Evolutionary conservation across 2,797 vertebrate species (phyloP).

Genomic region (Oceanodroma leucorhoa): DNA sequence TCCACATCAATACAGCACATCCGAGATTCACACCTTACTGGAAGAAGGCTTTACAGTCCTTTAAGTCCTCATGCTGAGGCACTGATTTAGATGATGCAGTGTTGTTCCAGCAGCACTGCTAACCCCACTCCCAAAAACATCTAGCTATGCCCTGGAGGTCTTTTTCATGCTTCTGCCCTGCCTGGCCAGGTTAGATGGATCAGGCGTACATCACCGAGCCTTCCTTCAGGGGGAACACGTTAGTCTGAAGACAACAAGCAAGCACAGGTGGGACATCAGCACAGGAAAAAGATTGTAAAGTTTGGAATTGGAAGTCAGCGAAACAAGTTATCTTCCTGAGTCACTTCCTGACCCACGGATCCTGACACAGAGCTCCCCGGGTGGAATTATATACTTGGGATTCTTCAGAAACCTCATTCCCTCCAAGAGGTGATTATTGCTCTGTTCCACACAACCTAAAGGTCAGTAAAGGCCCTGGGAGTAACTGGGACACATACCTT

Average conservation of each 20-base stretch:
- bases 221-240: background rate
- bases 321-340: slow-evolving; percentile 17
- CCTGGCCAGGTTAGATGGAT: background rate
- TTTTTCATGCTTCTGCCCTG: background rate
- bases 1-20: rapidly evolving
- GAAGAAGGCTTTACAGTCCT: background rate
- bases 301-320: background rate
- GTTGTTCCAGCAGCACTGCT: background rate
- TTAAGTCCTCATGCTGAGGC: background rate
- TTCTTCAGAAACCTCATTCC: background rate
- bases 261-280: background rate
- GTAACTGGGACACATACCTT: slow-evolving; percentile 77
- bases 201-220: background rate
- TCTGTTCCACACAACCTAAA: background rate
- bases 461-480: background rate
- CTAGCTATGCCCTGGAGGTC: background rate
- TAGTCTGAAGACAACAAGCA: background rate
- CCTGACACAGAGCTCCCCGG: background rate
- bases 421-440: background rate
- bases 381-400: background rate
- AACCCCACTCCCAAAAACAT: background rate
- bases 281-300: background rate
- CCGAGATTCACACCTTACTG: background rate
- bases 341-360: slow-evolving; percentile 35
- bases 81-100: background rate